Evolutionary conservation across 2,888 invertebrate genomes (phyloP), one percentile per base, ranked within the genome.

Genomic region (Torymus texanus): DNA sequence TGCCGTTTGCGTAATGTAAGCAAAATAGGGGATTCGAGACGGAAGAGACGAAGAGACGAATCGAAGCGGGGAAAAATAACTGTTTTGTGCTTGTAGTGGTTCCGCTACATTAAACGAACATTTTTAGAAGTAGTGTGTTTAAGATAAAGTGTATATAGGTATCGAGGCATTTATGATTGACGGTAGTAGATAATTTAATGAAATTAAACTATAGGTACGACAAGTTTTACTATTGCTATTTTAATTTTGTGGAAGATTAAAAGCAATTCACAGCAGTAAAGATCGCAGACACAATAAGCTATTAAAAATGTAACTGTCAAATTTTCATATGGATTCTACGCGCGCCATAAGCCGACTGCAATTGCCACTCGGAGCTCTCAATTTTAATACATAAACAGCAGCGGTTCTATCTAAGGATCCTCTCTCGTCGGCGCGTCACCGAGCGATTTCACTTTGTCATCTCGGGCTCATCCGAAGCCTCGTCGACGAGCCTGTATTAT

Each of bases 391-490:
- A 62, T 62, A 75, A 80, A 80, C 67, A 73, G 68, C 73, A 16
- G 79, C 77, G 58, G 63, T 78, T 21, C 21, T 21, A 62, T 82
- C 78, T 82, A 83, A 84, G 84, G 84, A 86, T 85, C 84, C 87
- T 41, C 41, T 41, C 41, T 8, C 0, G 5, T 5, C 8, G 5
- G 41, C 41, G 41, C 41, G 41, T 41, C 86, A 86, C 84, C 85
- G 83, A 83, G 82, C 75, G 81, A 81, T 88, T 88, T 88, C 86
- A 88, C 88, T 87, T 86, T 87, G 88, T 89, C 89, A 89, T 89
- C 88, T 87, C 86, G 85, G 86, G 85, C 84, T 81, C 81, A 79
- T 81, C 76, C 78, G 65, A 1, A 16, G 41, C n/a, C 24, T 86
- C 87, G 87, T 87, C 88, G 87, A 86, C 88, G 86, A 81, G 84